A percentile compares a stretch with the other conserved stretches of the same genome.
Conservation (phyloP, 2,797 vertebrate species). For the Salmo trutta region DNA sequence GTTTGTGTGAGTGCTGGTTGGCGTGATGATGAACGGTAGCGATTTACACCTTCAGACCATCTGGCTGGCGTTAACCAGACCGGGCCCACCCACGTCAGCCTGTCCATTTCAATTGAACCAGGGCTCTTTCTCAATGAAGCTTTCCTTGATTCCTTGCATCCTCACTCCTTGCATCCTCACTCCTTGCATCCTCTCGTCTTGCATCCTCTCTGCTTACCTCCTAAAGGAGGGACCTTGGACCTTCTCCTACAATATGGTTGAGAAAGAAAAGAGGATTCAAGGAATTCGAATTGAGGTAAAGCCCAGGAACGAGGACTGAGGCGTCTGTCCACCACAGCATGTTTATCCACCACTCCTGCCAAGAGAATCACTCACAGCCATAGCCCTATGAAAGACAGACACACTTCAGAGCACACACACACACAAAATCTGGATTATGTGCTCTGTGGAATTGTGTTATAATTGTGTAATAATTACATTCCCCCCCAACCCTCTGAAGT, state of each 20-base stretch:
- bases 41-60: conserved; percentile 55
- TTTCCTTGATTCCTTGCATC: background rate
- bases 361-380: conserved; percentile 58
- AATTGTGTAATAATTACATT: background rate
- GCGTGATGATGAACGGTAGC: conserved; percentile 56
- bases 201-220: background rate
- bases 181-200: background rate
- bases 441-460: background rate
- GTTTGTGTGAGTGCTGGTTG: conserved; percentile 7
- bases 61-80: conserved; percentile 53
- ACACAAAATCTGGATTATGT: conserved; percentile 9
- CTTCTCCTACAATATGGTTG: background rate
- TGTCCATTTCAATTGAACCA: conserved; percentile 48
- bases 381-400: conserved; percentile 41
- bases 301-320: conserved; percentile 56
- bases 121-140: too few relatives aligned
- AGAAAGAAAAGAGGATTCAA: background rate
- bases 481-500: background rate
- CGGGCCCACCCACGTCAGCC: conserved; percentile 64
- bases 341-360: conserved; percentile 63
- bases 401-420: conserved; percentile 8
- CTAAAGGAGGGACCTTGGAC: background rate
- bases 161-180: background rate
- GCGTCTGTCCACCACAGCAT: conserved; percentile 70
- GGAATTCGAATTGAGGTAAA: background rate